Conservation (phyloP, 2,797 vertebrate genomes). For the Melanotaenia pygmaea region DNA sequence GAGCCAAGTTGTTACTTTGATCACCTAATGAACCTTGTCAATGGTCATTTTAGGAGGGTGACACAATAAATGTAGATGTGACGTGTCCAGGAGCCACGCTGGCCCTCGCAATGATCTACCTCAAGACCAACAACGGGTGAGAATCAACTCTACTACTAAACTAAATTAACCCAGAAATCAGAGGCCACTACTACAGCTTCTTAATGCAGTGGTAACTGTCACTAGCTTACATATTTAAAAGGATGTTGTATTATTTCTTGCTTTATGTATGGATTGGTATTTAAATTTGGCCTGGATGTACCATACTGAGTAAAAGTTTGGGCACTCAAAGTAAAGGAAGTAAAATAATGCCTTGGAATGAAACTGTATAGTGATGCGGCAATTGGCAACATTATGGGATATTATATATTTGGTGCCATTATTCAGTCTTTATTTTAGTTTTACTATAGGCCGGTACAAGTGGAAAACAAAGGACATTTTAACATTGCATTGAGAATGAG, state of each 20-base stretch:
- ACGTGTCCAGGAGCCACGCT: constrained; percentile 97
- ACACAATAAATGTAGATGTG: constrained; percentile 98
- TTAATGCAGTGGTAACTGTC: too few relatives aligned
- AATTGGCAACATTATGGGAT: too few relatives aligned
- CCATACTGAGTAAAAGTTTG: not conserved
- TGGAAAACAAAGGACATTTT: not conserved
- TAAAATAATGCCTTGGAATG: too few relatives aligned
- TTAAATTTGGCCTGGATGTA: not conserved
- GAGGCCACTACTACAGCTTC: not conserved
- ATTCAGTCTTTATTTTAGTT: not conserved
- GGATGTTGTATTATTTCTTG: not conserved
- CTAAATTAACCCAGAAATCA: not conserved
- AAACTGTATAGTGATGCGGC: too few relatives aligned
- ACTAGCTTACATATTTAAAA: too few relatives aligned
- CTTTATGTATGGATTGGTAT: not conserved
- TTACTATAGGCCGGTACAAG: not conserved
- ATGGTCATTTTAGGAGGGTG: constrained; percentile 88
- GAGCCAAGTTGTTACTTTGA: not conserved
- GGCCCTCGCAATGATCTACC: constrained; percentile 98
- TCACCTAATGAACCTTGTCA: not conserved
- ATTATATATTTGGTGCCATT: not conserved
- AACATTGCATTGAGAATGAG: not conserved
- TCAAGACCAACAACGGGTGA: constrained; percentile 99
- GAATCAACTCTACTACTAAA: constrained; percentile 9
- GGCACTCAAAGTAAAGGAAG: too few relatives aligned